These are phyloP conservation scores for Podabrus alpinus DNA, from an alignment of 2,888 invertebrate species.

Conservation along the genomic window DNA sequence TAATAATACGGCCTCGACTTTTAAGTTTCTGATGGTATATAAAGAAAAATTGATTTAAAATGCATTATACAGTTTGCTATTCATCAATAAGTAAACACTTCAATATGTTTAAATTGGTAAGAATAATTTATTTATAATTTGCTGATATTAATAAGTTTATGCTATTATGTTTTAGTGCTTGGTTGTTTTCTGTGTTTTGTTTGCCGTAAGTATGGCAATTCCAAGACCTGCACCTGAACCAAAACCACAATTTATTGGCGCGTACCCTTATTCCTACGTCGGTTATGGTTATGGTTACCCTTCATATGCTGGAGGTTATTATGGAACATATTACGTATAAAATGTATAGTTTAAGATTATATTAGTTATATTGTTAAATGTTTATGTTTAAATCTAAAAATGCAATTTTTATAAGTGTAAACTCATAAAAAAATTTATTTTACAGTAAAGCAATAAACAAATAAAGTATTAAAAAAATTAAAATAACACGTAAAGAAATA, in stretches of 20 bases:
- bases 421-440: not conserved
- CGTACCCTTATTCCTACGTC: conserved; percentile 6
- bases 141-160: not conserved
- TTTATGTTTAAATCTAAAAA: not conserved
- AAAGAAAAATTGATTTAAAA: not conserved
- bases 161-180: conserved; percentile 14
- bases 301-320: not conserved
- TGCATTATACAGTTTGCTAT: not conserved
- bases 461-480: no score
- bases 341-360: not conserved
- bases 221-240: conserved; percentile 7
- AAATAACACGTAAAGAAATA: no score
- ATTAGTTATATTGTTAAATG: no score
- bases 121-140: not conserved
- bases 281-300: not conserved
- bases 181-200: conserved; percentile 18
- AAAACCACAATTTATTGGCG: not conserved
- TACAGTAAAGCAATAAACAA: no score
- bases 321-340: conserved; percentile 10
- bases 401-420: not conserved
- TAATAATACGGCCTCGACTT: not conserved
- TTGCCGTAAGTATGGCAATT: conserved; percentile 20
- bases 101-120: conserved; percentile 12
- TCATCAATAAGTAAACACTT: not conserved
- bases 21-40: not conserved